Percentiles rank a stretch among this genome's conserved stretches.
These are phyloP conservation scores for Neoseiulus cucumeris DNA, from an alignment of 1,140 invertebrate species.

Conservation along the genomic window DNA sequence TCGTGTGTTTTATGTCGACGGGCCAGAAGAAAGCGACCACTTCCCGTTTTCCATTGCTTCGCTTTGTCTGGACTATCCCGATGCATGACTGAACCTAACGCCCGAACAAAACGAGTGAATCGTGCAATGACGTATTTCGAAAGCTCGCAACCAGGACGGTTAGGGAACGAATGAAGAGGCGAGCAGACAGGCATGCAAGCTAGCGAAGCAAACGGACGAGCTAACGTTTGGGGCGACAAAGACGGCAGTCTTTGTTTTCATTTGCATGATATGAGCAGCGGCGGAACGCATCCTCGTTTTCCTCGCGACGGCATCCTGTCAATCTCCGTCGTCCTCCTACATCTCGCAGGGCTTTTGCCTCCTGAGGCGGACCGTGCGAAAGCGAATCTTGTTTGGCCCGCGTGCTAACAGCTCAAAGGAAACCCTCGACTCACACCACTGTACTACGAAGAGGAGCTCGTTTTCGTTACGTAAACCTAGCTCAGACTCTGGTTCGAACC, in stretches of 20 bases:
- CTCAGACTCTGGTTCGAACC: too few species aligned
- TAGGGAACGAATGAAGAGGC: not conserved
- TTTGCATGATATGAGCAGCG: conserved; percentile 7
- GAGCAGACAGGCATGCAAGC: not conserved
- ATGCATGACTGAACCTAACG: not conserved
- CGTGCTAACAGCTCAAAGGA: not conserved
- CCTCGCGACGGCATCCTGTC: not conserved
- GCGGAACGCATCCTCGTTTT: not conserved
- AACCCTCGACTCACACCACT: not conserved
- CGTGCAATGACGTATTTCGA: not conserved
- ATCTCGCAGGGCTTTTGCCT: not conserved
- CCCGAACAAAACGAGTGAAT: not conserved
- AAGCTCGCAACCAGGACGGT: not conserved
- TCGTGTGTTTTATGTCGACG: too few species aligned
- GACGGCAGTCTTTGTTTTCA: conserved; percentile 2
- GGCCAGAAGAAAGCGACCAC: too few species aligned
- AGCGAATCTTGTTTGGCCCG: not conserved
- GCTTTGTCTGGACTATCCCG: not conserved
- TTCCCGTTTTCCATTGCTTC: too few species aligned
- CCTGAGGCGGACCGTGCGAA: not conserved
- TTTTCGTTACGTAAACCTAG: too few species aligned
- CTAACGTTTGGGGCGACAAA: not conserved
- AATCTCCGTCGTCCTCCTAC: not conserved
- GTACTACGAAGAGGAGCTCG: too few species aligned
- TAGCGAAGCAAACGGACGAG: too few species aligned